Evolutionary conservation across 2,888 invertebrate genomes (phyloP).

Genomic region (Calameuta filiformis): DNA sequence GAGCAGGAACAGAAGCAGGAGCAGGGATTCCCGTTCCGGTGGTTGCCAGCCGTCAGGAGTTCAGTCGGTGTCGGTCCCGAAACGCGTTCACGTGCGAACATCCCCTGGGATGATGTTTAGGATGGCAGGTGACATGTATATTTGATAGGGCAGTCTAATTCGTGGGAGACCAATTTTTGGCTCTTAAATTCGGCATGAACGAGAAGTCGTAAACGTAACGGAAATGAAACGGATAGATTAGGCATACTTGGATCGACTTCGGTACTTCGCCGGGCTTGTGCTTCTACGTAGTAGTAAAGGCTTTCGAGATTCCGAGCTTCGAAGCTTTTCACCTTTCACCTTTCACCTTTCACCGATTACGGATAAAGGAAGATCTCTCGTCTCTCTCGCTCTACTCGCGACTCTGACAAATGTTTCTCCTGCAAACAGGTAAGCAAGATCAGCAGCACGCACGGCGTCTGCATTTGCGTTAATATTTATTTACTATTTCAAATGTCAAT

Average conservation of each 20-base stretch:
- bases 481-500: too few relatives aligned
- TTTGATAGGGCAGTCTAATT: conserved; percentile 43
- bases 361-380: too few relatives aligned
- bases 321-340: too few relatives aligned
- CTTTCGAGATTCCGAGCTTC: too few relatives aligned
- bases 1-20: conserved; percentile 27
- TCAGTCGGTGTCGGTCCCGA: conserved; percentile 59
- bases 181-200: background rate
- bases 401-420: too few relatives aligned
- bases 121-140: conserved; percentile 49
- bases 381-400: too few relatives aligned
- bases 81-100: conserved; percentile 50
- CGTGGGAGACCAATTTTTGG: conserved; percentile 1
- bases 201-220: background rate
- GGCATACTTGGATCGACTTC: background rate
- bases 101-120: conserved; percentile 37
- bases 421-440: too few relatives aligned
- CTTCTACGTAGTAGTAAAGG: too few relatives aligned
- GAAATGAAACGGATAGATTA: background rate
- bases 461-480: too few relatives aligned
- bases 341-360: too few relatives aligned
- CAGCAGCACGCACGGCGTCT: too few relatives aligned
- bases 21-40: too few relatives aligned
- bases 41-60: conserved; percentile 54
- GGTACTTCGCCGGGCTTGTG: background rate